Conservation (phyloP, 2,113 vertebrate genomes). For the Cryptotis parvus region DNA sequence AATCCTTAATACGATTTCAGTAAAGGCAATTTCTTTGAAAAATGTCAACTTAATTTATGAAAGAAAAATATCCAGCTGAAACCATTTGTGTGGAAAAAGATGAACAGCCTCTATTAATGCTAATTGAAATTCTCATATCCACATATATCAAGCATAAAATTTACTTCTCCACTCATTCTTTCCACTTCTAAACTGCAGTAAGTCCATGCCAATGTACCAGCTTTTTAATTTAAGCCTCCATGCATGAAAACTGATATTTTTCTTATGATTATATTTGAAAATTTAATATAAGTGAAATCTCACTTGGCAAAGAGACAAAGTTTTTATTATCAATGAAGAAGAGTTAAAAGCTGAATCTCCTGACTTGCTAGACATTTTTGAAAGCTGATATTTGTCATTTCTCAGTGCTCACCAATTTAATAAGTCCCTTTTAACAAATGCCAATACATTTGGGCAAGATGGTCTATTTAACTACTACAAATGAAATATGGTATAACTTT, state of each 20-base stretch:
- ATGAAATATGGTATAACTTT: background rate
- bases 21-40: conserved; percentile 52
- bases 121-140: conserved; percentile 72
- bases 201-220: background rate
- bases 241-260: conserved; percentile 51
- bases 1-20: conserved; percentile 17
- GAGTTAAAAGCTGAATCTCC: background rate
- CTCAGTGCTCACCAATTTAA: background rate
- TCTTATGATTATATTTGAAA: conserved; percentile 44
- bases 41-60: conserved; percentile 28
- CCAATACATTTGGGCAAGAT: background rate
- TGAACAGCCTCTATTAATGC: conserved; percentile 51
- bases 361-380: background rate
- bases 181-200: conserved; percentile 34
- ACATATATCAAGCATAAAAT: conserved; percentile 67
- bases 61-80: conserved; percentile 35
- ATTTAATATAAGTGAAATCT: conserved; percentile 55
- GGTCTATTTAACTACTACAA: conserved; percentile 24
- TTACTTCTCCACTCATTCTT: conserved; percentile 67
- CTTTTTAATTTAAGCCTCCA: conserved; percentile 58
- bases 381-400: conserved; percentile 40
- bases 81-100: conserved; percentile 41
- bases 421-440: conserved; percentile 12
- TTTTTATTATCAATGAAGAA: conserved; percentile 2
- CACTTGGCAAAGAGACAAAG: background rate